Evolutionary conservation across 2,797 vertebrate genomes (phyloP).

Genomic region (Sebastes diploproa): DNA sequence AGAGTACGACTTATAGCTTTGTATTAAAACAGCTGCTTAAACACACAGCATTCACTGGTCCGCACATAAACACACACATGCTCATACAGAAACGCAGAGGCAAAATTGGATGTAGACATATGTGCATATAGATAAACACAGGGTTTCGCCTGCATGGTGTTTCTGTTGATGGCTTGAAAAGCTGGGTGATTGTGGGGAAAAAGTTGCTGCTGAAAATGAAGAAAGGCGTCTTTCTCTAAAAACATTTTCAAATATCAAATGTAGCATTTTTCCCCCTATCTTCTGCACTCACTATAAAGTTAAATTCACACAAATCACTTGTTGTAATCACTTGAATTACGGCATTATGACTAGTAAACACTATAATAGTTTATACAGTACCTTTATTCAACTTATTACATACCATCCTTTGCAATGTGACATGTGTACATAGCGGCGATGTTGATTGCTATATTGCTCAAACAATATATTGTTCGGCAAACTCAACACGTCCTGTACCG

Average conservation of each 20-base stretch:
- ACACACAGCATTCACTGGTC: conserved; percentile 44
- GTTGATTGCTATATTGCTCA: not conserved
- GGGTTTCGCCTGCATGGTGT: too few relatives aligned
- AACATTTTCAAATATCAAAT: not conserved
- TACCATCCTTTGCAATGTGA: not conserved
- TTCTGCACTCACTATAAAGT: not conserved
- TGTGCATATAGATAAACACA: not conserved
- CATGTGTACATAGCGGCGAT: not conserved
- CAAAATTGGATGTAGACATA: not conserved
- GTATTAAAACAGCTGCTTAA: conserved; percentile 69
- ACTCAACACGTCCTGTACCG: conserved; percentile 3
- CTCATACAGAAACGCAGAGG: conserved; percentile 1
- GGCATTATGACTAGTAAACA: not conserved
- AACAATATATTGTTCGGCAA: conserved; percentile 24
- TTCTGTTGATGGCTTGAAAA: too few relatives aligned
- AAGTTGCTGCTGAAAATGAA: not conserved
- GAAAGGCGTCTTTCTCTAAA: not conserved
- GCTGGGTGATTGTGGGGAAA: not conserved
- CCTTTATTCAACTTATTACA: not conserved
- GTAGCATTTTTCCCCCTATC: not conserved
- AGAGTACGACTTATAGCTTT: conserved; percentile 64
- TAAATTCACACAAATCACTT: not conserved
- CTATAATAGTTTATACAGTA: not conserved
- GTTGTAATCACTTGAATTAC: not conserved
- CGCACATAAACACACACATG: conserved; percentile 7